A percentile compares a stretch with the other conserved stretches of the same genome.
Evolutionary conservation across 2,888 invertebrate genomes (phyloP).

Genomic region (Hofmannophila pseudospretella): DNA sequence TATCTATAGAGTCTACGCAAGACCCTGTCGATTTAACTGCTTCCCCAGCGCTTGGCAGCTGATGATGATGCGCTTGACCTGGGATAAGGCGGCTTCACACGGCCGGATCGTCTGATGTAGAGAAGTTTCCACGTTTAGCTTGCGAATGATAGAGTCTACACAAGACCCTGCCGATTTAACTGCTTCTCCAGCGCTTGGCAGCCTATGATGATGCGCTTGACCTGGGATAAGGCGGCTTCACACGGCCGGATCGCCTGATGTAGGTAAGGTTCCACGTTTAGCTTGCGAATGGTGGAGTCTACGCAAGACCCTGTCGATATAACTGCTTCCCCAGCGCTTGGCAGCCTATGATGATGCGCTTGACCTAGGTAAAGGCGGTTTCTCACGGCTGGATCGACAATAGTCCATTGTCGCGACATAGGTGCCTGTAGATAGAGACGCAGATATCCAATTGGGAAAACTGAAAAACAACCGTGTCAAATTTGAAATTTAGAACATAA

Average conservation of each 20-base stretch:
- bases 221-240: neutral
- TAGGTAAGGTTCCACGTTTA: no score
- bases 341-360: conserved; percentile 10
- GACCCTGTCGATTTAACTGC: conserved; percentile 12
- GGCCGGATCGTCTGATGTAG: neutral
- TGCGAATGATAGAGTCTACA: no score
- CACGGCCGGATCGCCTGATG: neutral
- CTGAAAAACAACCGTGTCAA: no score
- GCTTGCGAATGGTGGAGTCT: no score
- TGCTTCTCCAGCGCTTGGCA: conserved; percentile 11
- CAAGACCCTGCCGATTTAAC: conserved; percentile 11
- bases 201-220: conserved; percentile 10
- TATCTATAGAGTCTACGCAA: conserved; percentile 9
- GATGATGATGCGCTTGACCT: conserved; percentile 11
- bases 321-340: conserved; percentile 9
- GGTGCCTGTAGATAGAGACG: no score
- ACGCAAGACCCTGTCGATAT: conserved; percentile 11
- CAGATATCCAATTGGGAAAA: no score
- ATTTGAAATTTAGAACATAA: no score
- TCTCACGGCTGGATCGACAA: neutral
- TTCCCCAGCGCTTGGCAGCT: conserved; percentile 10
- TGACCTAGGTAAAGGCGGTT: conserved; percentile 3
- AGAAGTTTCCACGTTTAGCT: no score
- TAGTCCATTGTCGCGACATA: no score
- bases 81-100: neutral